These are phyloP conservation scores for Champsocephalus gunnari DNA, from an alignment of 2,797 vertebrate genomes.

Conservation along the genomic window DNA sequence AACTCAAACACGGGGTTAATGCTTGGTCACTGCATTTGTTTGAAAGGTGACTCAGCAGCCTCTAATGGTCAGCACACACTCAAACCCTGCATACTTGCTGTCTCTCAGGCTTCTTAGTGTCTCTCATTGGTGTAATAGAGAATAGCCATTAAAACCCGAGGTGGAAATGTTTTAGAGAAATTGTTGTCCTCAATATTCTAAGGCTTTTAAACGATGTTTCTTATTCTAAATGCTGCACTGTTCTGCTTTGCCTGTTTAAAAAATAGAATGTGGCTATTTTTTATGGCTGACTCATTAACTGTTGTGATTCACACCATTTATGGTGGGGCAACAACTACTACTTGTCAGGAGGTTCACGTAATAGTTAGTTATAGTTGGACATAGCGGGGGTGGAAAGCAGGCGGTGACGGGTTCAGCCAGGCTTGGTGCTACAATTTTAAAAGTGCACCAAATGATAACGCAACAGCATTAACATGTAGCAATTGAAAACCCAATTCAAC, in stretches of 20 bases:
- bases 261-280: conserved; percentile 39
- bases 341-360: conserved; percentile 25
- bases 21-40: conserved; percentile 34
- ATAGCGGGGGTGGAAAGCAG: conserved; percentile 7
- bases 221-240: conserved; percentile 1
- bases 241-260: conserved; percentile 34
- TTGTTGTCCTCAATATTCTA: not conserved
- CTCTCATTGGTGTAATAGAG: not conserved
- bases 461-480: not conserved
- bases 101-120: not conserved
- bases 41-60: conserved; percentile 45
- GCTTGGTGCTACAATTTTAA: conserved; percentile 7
- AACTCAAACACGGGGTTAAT: conserved; percentile 38
- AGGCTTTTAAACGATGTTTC: not conserved
- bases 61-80: conserved; percentile 24
- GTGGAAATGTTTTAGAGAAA: not conserved
- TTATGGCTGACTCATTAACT: conserved; percentile 41
- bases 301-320: conserved; percentile 17
- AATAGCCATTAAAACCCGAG: conserved; percentile 18
- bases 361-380: conserved; percentile 20
- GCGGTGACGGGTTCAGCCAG: conserved; percentile 5
- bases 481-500: not conserved
- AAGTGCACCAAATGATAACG: not conserved
- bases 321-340: conserved; percentile 5
- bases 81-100: not conserved